These are phyloP conservation scores for Heteromyza rotundicornis DNA, from an alignment of 2,888 invertebrate species.

Conservation along the genomic window DNA sequence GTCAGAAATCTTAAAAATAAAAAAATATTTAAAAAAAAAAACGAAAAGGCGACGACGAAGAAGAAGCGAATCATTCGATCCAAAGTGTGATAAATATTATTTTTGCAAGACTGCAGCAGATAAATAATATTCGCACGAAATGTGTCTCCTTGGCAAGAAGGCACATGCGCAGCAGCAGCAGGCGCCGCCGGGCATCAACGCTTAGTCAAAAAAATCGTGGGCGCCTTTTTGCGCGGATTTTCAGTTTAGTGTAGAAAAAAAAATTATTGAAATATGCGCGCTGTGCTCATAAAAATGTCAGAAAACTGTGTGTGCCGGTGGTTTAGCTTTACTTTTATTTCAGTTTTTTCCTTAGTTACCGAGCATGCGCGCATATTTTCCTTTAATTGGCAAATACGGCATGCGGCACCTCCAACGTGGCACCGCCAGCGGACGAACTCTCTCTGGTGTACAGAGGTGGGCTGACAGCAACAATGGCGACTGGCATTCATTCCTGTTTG, in stretches of 20 bases:
- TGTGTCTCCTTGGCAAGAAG: slow-evolving; percentile 50
- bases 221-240: slow-evolving; percentile 31
- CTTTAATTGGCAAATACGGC: slow-evolving; percentile 47
- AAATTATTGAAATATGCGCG: slow-evolving; percentile 55
- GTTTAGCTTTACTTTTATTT: slow-evolving; percentile 25
- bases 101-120: slow-evolving; percentile 38
- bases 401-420: slow-evolving; percentile 49
- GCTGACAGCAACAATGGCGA: not conserved
- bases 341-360: slow-evolving; percentile 9
- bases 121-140: slow-evolving; percentile 61
- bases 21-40: slow-evolving; percentile 6
- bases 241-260: slow-evolving; percentile 33
- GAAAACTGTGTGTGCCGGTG: slow-evolving; percentile 42
- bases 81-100: slow-evolving; percentile 50
- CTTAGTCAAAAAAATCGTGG: slow-evolving; percentile 38
- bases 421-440: slow-evolving; percentile 5
- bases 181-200: slow-evolving; percentile 54
- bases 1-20: slow-evolving; percentile 28
- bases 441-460: slow-evolving; percentile 8
- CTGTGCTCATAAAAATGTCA: slow-evolving; percentile 59
- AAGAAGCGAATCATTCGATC: not conserved
- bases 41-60: not conserved
- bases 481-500: slow-evolving; percentile 35
- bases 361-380: slow-evolving; percentile 51
- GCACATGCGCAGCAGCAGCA: slow-evolving; percentile 41